Conservation (phyloP, 2,113 vertebrate species). For the Xenus cinereus region DNA sequence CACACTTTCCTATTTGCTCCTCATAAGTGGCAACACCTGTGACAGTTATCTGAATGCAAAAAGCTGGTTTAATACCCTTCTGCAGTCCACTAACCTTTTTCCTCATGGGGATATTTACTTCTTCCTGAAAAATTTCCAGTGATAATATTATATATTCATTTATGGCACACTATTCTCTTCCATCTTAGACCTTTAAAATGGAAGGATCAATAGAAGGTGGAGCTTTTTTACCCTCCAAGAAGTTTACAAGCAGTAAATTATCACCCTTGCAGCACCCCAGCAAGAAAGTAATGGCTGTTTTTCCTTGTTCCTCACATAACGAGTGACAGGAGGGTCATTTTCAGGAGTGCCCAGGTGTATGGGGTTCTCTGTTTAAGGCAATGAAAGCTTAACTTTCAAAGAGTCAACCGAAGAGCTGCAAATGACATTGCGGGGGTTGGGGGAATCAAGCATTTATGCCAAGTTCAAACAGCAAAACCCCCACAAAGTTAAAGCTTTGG, state of each 20-base stretch:
- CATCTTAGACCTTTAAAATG: neutral
- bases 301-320: neutral
- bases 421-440: neutral
- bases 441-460: neutral
- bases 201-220: neutral
- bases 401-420: neutral
- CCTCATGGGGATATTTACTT: neutral
- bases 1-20: neutral
- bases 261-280: neutral
- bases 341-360: neutral
- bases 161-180: neutral
- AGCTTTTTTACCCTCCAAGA: neutral
- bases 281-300: neutral
- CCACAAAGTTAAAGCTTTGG: neutral
- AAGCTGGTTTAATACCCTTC: neutral
- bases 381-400: neutral
- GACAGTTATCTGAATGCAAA: neutral
- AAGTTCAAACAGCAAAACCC: neutral
- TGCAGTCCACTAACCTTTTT: neutral
- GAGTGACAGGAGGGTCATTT: neutral
- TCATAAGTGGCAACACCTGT: neutral
- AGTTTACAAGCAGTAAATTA: neutral
- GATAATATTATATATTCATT: neutral
- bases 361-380: neutral
- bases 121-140: neutral